Base-by-base conservation (phyloP, 2,797 vertebrate species). In the Pterois miles region DNA sequence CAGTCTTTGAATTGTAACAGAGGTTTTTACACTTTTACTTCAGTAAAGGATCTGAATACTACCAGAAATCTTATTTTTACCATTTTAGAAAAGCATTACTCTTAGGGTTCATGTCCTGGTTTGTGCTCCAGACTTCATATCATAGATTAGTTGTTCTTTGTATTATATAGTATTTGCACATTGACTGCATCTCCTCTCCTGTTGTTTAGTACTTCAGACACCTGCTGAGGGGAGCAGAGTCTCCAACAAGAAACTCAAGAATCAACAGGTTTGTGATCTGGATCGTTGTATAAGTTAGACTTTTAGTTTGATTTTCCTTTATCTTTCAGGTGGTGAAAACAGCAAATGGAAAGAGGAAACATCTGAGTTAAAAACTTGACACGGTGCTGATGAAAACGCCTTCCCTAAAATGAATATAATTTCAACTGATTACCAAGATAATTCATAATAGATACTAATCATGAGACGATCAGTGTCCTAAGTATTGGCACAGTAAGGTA, bases 171-270 rank as follows among this genome's bases (percentile, higher is more conserved):
- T n/a, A n/a, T 23, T 3, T 52, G 54, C 5, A 1, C 3, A 1
- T 1, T 57, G 43, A 46, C 33, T 12, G 4, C 14, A 5, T 60
- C 3, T 76, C 25, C 27, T 72, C 4, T 78, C 18, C 4, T 83
- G 34, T 18, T 36, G 4, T 82, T 6, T 88, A 99, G 98, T 99
- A 99, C 93, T 99, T 99, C 93, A 95, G 96, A 64, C 94, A 99
- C 74, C 95, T 99, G 89, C 94, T 99, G 92, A 96, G 95, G 86
- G 98, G 97, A 80, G 96, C 96, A 18, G 98, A 98, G 89, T 98
- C 97, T 77, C 96, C 96, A 23, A 91, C 96, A 1, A 96, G 96
- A 66, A 98, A 95, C 91, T 97, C 95, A 0, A 96, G 95, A 63
- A 95, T 96, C 62, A 97, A 91, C 95, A 97, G 98, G 98, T 98